Evolutionary conservation across 2,888 invertebrate species (phyloP).

Genomic region (Andrena haemorrhoa): DNA sequence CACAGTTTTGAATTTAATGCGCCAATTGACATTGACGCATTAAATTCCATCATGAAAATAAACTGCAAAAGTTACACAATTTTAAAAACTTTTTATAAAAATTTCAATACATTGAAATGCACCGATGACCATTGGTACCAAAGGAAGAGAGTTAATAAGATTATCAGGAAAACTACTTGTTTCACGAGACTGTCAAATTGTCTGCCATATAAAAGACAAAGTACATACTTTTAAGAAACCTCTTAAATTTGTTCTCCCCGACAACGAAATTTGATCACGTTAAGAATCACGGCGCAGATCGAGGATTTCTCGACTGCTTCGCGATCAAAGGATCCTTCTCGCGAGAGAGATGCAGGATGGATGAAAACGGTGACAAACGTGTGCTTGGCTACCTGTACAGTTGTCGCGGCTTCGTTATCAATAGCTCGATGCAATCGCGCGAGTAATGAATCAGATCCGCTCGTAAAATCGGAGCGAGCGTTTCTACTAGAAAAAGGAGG

Average conservation of each 20-base stretch:
- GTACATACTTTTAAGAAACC: no score
- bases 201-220: not conserved
- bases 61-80: not conserved
- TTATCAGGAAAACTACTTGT: not conserved
- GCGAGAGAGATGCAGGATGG: not conserved
- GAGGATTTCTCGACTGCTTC: slow-evolving; percentile 2
- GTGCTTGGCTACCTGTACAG: slow-evolving; percentile 19
- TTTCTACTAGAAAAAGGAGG: slow-evolving; percentile 41
- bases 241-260: slow-evolving; percentile 4
- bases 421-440: slow-evolving; percentile 40
- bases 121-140: no score
- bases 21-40: not conserved
- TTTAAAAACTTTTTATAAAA: not conserved
- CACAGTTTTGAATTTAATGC: not conserved
- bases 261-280: not conserved
- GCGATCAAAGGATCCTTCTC: not conserved
- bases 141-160: no score
- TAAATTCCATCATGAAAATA: not conserved
- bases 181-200: not conserved
- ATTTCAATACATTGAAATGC: no score
- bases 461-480: slow-evolving; percentile 23
- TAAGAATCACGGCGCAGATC: not conserved
- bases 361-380: not conserved
- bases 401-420: slow-evolving; percentile 49
- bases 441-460: slow-evolving; percentile 52